Evolutionary conservation across 2,113 vertebrate species (phyloP).

Genomic region (Tachuris rubrigastra): DNA sequence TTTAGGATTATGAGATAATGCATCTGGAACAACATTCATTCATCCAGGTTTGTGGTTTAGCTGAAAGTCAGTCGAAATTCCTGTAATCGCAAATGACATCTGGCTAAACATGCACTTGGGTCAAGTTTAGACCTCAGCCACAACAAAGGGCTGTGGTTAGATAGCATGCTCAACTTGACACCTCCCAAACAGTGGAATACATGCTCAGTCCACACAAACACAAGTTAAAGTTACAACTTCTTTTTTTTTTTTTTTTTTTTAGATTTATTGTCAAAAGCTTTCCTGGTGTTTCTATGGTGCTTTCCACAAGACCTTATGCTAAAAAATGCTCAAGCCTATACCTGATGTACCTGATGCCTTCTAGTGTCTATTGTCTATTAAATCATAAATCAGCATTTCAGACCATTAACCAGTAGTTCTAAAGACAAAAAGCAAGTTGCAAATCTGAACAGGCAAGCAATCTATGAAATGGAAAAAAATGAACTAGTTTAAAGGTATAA

Average conservation of each 20-base stretch:
- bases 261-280: not conserved
- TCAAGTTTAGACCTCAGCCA: constrained; percentile 48
- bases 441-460: not conserved
- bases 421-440: not conserved
- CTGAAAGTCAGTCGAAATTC: constrained; percentile 43
- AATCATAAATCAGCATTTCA: not conserved
- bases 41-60: constrained; percentile 60
- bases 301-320: not conserved
- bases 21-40: constrained; percentile 63
- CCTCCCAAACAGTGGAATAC: not conserved
- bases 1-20: constrained; percentile 68
- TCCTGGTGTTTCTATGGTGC: not conserved
- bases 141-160: constrained; percentile 13
- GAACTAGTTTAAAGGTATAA: not conserved
- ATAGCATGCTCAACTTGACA: not conserved
- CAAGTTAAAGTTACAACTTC: not conserved
- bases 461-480: not conserved
- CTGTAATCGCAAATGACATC: constrained; percentile 37
- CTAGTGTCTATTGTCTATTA: not conserved
- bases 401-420: not conserved
- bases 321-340: not conserved
- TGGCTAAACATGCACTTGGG: constrained; percentile 49
- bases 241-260: too few relatives aligned
- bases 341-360: not conserved
- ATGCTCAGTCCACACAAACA: not conserved